Evolutionary conservation across 1,140 invertebrate genomes (phyloP).

Genomic region (Sycobia sp.): DNA sequence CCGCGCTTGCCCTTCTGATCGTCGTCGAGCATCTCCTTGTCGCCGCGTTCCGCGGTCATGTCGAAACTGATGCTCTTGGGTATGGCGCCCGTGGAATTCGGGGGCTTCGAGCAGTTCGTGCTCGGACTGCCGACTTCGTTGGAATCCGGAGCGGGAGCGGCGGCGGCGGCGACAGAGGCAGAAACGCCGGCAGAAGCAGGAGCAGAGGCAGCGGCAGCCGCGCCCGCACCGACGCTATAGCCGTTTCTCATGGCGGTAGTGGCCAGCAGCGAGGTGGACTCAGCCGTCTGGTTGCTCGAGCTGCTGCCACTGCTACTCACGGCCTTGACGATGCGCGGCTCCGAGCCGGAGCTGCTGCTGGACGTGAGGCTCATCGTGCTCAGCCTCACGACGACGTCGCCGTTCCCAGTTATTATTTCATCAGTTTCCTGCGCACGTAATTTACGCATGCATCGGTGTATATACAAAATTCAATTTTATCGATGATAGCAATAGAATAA

Average conservation of each 20-base stretch:
- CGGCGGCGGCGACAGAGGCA: not conserved
- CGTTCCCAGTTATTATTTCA: conserved; percentile 23
- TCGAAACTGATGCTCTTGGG: conserved; percentile 92
- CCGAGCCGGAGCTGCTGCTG: conserved; percentile 59
- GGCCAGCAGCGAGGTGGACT: not conserved
- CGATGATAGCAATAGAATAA: too few relatives aligned
- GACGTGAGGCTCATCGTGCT: conserved; percentile 62
- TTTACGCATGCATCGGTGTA: not conserved
- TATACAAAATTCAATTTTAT: not conserved
- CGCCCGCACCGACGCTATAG: not conserved
- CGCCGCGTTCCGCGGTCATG: conserved; percentile 83
- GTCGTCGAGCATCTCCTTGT: conserved; percentile 68
- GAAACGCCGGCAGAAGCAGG: not conserved
- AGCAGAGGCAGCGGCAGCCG: not conserved
- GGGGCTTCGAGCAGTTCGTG: conserved; percentile 57
- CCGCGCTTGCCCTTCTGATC: conserved; percentile 67
- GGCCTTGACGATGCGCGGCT: conserved; percentile 45
- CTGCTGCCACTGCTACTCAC: too few relatives aligned
- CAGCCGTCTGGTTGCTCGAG: conserved; percentile 37
- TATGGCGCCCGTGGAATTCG: conserved; percentile 78
- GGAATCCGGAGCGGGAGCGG: too few relatives aligned
- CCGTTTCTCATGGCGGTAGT: not conserved
- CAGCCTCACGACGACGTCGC: conserved; percentile 51
- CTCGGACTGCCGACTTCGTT: conserved; percentile 27
- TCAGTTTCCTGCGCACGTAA: conserved; percentile 3